Evolutionary conservation across 1,140 invertebrate genomes (phyloP).

Genomic region (Rhopalosiphum padi): DNA sequence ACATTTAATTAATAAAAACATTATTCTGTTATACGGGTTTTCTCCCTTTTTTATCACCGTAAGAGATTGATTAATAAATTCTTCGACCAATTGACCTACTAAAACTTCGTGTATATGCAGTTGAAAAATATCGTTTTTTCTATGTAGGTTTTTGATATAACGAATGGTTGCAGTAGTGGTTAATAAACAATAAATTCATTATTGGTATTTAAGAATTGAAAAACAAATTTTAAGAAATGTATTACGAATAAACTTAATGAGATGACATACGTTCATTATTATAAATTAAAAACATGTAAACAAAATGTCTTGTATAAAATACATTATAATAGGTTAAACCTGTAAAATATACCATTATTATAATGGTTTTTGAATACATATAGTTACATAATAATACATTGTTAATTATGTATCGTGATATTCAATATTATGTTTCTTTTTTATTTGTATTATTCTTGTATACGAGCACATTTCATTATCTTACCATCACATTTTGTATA

Average conservation of each 20-base stretch:
- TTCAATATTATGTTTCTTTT: too few relatives aligned
- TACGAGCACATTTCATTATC: too few relatives aligned
- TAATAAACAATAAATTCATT: neutral
- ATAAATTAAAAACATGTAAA: neutral
- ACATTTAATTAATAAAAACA: neutral
- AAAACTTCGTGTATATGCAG: neutral
- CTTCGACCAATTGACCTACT: neutral
- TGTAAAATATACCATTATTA: too few relatives aligned
- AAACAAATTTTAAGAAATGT: neutral
- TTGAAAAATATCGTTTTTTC: neutral
- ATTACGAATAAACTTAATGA: neutral
- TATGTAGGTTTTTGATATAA: neutral
- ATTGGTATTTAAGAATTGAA: too few relatives aligned
- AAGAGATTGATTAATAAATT: conserved; percentile 1
- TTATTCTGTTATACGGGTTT: neutral
- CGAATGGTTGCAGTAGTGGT: rapidly evolving
- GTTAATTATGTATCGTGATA: too few relatives aligned
- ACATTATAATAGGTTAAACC: too few relatives aligned
- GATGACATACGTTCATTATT: neutral
- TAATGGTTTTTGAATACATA: too few relatives aligned
- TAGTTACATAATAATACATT: too few relatives aligned
- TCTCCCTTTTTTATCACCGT: neutral
- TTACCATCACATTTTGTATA: too few relatives aligned
- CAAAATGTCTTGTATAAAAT: neutral
- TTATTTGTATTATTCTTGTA: too few relatives aligned